These are phyloP conservation scores for Rhagonycha fulva DNA, from an alignment of 2,888 invertebrate species.

Conservation along the genomic window DNA sequence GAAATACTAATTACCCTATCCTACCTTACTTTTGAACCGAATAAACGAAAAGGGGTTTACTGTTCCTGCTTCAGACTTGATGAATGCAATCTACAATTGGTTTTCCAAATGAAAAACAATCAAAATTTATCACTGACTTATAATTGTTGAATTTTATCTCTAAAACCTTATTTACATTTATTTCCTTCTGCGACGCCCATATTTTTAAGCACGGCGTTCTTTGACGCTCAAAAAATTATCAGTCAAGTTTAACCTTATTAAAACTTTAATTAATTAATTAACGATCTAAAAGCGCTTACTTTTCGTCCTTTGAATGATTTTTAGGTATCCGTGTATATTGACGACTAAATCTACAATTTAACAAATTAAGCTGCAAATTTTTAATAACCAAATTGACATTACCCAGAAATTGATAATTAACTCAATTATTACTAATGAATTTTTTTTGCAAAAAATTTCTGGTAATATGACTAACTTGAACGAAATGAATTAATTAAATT, in stretches of 20 bases:
- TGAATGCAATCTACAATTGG: slow-evolving; percentile 23
- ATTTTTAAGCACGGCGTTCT: background rate
- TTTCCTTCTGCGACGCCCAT: background rate
- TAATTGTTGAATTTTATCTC: background rate
- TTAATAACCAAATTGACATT: background rate
- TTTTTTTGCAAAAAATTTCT: background rate
- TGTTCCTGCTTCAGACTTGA: slow-evolving; percentile 11
- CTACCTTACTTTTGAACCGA: slow-evolving; percentile 26
- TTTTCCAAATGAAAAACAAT: slow-evolving; percentile 9
- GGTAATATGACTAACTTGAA: background rate
- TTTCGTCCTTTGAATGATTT: background rate
- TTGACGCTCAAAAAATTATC: too few species aligned
- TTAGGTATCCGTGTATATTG: background rate
- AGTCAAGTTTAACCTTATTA: background rate
- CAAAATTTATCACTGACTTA: background rate
- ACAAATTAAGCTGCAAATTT: background rate
- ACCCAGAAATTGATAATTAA: background rate
- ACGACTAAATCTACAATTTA: background rate
- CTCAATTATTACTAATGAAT: background rate
- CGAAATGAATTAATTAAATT: slow-evolving; percentile 7
- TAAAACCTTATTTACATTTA: background rate
- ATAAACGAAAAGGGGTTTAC: slow-evolving; percentile 19
- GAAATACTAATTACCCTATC: slow-evolving; percentile 46
- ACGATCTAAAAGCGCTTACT: background rate
- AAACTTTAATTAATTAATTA: background rate